Base-by-base conservation (phyloP, 2,797 vertebrate species). In the Oophaga sylvatica region DNA sequence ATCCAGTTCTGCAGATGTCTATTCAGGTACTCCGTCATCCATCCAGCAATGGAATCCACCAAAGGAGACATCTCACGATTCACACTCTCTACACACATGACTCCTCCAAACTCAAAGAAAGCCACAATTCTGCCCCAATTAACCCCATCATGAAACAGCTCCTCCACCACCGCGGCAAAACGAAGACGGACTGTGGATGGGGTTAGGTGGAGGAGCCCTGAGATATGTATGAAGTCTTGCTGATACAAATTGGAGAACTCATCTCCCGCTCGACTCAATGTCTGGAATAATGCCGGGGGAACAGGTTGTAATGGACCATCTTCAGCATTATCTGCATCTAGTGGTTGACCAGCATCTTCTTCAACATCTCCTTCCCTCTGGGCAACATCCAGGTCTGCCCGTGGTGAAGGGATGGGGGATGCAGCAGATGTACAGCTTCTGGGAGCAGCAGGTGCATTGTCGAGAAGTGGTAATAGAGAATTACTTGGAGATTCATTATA, bases 21-120 rank as follows among this genome's bases (percentile, higher is more conserved):
- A 91, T 98, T 97, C 92, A 99, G 97, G 94, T 99, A 99, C 91
- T 99, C 98, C 0, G 98, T 97, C 98, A 99, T 99, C 98, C 98
- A 99, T 90, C 95, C 90, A 1, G 95, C 97, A 79, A 99, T 97
- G 95, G 90, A 96, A 92, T 98, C 97, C 93, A 99, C 98, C 56
- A 98, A 97, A 78, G 96, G 88, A 11, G 93, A 94, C 97, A 98
- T 97, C 93, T 98, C 97, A 90, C 96, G 95, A 92, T 97, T 95
- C 92, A 96, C 96, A 90, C 98, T 98, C 93, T 99, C 98, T 91
- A 96, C 97, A 22, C 98, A 99, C 96, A 99, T 96, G 56, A 96
- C 96, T 8, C 97, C 97, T 8, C 98, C 98, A 60, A 99, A 99
- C 95, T 99, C 98, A 87, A 99, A 98, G 95, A 99, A 99, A 80